Conservation (phyloP, 2,888 invertebrate genomes). For the Noctua janthe region DNA sequence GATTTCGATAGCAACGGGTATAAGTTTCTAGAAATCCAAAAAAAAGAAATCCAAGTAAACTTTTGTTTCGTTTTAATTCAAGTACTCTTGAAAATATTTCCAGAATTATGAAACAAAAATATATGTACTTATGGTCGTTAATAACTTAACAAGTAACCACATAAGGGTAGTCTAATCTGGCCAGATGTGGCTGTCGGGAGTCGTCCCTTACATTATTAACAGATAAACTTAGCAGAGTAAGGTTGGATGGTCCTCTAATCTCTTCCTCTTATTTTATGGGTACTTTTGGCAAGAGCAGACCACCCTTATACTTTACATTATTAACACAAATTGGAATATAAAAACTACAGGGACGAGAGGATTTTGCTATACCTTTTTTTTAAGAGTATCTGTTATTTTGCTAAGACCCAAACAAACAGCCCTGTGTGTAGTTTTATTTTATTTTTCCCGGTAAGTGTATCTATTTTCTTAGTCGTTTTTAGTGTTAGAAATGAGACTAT, state of each 20-base stretch:
- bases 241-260: conserved; percentile 44
- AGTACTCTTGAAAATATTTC: neutral
- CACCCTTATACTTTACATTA: conserved; percentile 42
- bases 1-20: neutral
- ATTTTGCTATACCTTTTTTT: neutral
- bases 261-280: conserved; percentile 49
- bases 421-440: conserved; percentile 14
- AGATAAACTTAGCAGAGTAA: conserved; percentile 40
- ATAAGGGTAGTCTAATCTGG: neutral
- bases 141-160: conserved; percentile 12
- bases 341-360: conserved; percentile 16
- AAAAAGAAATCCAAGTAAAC: neutral
- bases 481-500: conserved; percentile 1
- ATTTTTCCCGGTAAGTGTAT: conserved; percentile 12
- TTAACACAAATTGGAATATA: conserved; percentile 48
- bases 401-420: neutral
- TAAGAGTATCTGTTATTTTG: neutral
- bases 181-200: conserved; percentile 31
- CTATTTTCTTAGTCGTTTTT: conserved; percentile 12
- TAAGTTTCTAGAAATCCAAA: neutral
- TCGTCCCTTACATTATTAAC: conserved; percentile 42
- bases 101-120: neutral
- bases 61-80: neutral
- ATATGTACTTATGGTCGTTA: neutral
- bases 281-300: conserved; percentile 42